Base-by-base conservation (phyloP, 1,140 invertebrate genomes). In the Pinna nobilis region DNA sequence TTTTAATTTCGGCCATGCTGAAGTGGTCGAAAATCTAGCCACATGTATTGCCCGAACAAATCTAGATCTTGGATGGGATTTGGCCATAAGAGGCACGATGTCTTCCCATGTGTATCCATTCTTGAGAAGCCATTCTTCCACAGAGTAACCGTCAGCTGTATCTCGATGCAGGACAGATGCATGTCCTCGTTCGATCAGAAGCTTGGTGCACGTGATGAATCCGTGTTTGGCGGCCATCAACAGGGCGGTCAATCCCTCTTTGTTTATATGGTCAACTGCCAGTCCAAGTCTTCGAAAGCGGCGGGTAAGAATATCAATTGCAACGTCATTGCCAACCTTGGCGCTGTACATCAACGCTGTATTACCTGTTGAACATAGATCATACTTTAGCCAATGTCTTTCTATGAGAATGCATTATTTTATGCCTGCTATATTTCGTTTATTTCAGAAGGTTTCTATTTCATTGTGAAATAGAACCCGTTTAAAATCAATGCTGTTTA, bases 341-440 rank as follows among this genome's bases (percentile, higher is more conserved):
- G 86, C 79, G 59, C 84, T 79, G 70, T 86, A 84, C n/a, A 86
- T 83, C 51, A 87, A 69, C 6, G 86, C 78, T 5, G 82, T 86
- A 60, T 87, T 86, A 23, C 85, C 86, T 87, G 78, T 18, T 66
- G 70, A 41, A 95, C n/a, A n/a, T n/a, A n/a, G n/a, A n/a, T n/a
- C n/a, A n/a, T n/a, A n/a, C n/a, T n/a, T n/a, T n/a, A n/a, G n/a
- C n/a, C n/a, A n/a, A n/a, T n/a, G n/a, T n/a, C n/a, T n/a, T n/a
- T n/a, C n/a, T n/a, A n/a, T n/a, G n/a, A n/a, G n/a, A n/a, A n/a
- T n/a, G n/a, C n/a, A n/a, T n/a, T n/a, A n/a, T n/a, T n/a, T n/a
- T n/a, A n/a, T n/a, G n/a, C n/a, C n/a, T n/a, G n/a, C n/a, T n/a
- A n/a, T n/a, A n/a, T n/a, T n/a, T n/a, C n/a, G n/a, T n/a, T n/a